Evolutionary conservation across 2,888 invertebrate genomes (phyloP).

Genomic region (Eugnorisma glareosa): DNA sequence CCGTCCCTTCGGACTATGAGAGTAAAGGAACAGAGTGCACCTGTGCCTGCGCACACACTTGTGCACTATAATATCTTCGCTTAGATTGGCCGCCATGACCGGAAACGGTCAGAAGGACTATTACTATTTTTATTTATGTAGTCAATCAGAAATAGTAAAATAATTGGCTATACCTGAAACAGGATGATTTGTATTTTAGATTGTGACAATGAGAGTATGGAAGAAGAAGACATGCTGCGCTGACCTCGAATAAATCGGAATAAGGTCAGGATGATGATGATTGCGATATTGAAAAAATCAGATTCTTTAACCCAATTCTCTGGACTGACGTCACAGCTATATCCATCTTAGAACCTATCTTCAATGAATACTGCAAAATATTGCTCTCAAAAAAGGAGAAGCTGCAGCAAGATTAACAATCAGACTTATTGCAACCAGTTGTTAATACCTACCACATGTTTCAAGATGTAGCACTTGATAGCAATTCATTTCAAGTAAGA

Average conservation of each 20-base stretch:
- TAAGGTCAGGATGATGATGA: too few relatives aligned
- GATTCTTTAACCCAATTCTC: background rate
- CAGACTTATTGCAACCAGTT: slow-evolving; percentile 6
- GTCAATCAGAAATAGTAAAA: background rate
- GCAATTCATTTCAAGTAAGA: slow-evolving; percentile 43
- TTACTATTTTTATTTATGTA: too few relatives aligned
- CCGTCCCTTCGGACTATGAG: too few relatives aligned
- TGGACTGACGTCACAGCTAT: background rate
- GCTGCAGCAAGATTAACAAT: slow-evolving; percentile 20
- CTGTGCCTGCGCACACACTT: too few relatives aligned
- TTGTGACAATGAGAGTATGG: background rate
- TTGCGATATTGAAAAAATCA: too few relatives aligned
- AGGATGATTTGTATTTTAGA: too few relatives aligned
- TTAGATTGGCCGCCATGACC: too few relatives aligned
- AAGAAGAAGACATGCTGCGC: too few relatives aligned
- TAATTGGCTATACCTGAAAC: background rate
- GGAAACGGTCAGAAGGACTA: too few relatives aligned
- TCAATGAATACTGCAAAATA: background rate
- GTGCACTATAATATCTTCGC: too few relatives aligned
- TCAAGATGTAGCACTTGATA: slow-evolving; percentile 40
- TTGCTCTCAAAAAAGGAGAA: slow-evolving; percentile 6
- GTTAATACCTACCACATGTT: slow-evolving; percentile 27
- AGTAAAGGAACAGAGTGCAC: too few relatives aligned
- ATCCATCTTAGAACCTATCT: background rate
- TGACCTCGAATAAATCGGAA: too few relatives aligned